These are phyloP conservation scores for Diabrotica virgifera DNA, from an alignment of 1,140 invertebrate genomes.

Conservation along the genomic window DNA sequence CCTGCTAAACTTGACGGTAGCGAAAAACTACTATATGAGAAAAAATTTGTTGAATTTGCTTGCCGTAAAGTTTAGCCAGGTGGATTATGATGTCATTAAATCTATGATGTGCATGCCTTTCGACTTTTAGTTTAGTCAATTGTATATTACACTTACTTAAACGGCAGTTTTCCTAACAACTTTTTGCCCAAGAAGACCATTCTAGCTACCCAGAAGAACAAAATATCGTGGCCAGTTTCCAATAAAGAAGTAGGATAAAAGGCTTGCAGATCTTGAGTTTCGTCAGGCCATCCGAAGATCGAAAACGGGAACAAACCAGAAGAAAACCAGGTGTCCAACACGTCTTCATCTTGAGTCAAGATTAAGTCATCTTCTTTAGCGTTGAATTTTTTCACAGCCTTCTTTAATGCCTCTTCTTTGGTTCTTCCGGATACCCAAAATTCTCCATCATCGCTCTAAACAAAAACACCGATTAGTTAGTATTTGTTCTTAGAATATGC, in stretches of 20 bases:
- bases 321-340: constrained; percentile 99
- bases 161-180: constrained; percentile 87
- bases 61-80: no score
- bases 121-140: no score
- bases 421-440: constrained; percentile 85
- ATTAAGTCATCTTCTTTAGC: constrained; percentile 66
- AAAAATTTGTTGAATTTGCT: no score
- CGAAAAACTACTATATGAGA: no score
- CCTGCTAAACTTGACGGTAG: no score
- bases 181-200: constrained; percentile 98
- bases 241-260: constrained; percentile 93
- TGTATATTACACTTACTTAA: constrained; percentile 61
- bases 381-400: constrained; percentile 79
- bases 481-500: no score
- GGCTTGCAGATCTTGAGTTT: constrained; percentile 64
- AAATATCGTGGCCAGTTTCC: constrained; percentile 97
- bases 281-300: constrained; percentile 95
- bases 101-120: no score
- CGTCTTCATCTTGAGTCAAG: constrained; percentile 88
- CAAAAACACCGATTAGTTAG: not conserved
- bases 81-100: no score
- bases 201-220: constrained; percentile 99
- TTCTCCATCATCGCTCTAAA: constrained; percentile 12
- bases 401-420: constrained; percentile 78
- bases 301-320: constrained; percentile 96